Evolutionary conservation across 1,140 invertebrate genomes (phyloP), one percentile per base, ranked within the genome.

Genomic region (Lethrus apterus): DNA sequence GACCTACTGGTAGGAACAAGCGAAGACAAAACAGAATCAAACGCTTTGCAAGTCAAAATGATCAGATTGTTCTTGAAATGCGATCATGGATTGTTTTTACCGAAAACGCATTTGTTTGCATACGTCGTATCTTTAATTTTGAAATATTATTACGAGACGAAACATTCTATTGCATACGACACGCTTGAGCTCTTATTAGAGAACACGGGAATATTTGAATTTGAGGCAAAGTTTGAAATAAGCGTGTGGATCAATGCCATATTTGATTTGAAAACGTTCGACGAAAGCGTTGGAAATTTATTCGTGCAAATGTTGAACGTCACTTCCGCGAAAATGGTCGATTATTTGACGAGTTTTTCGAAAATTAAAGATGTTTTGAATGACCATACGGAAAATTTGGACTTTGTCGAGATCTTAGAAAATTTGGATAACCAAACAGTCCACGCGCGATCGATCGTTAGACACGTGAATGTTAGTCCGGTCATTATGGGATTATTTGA

Each of bases 211-310:
- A 66, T 83, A 43, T 85, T 84, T 63, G 73, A 80, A 57, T 71
- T 68, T 18, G 75, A 70, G 54, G 64, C 66, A 32, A 67, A 77
- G n/a, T n/a, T n/a, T 44, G 81, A 85, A 62, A 72, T 83, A 21
- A 71, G 81, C 58, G 69, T 84, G 43, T 78, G 83, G 73, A 63
- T 84, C 9, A 74, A 83, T 54, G 69, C 71, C 1, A 61, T 75
- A 19, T 56, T 52, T 4, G 29, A 54, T 32, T 45, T 70, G 15
- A 44, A 64, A 45, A 42, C 46, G 43, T 35, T 59, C n/a, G 52
- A 70, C 15, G 51, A 67, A 14, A 66, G 66, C 41, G 62, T 74
- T 42, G 57, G 56, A 18, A 55, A 70, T 23, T 55, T 67, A 32
- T 56, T 75, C 15, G 60, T 70, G 44, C 31, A 45, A 18, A 40